Percentiles rank a stretch among this genome's conserved stretches.
These are phyloP conservation scores for Oreochromis spilurus DNA, from an alignment of 2,113 vertebrate species.

Conservation along the genomic window DNA sequence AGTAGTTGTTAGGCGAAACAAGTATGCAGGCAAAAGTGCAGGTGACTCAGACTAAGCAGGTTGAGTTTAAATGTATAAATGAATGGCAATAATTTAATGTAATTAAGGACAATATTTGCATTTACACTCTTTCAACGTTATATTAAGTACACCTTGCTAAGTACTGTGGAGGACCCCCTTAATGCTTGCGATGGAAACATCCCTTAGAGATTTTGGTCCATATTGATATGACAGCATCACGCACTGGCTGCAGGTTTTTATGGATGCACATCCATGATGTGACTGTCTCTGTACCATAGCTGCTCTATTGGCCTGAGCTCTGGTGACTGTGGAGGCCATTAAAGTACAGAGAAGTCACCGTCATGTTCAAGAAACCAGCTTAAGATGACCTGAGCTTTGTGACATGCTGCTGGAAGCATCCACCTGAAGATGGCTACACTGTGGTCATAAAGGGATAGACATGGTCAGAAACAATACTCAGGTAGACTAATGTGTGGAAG, in stretches of 20 bases:
- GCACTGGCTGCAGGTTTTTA: neutral
- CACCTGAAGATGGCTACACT: neutral
- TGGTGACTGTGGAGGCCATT: neutral
- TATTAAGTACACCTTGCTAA: neutral
- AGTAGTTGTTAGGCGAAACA: neutral
- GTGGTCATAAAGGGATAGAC: neutral
- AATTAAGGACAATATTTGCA: neutral
- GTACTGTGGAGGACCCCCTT: neutral
- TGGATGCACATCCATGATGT: neutral
- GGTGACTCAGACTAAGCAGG: neutral
- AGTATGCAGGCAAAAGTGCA: neutral
- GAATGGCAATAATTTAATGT: neutral
- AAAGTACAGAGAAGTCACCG: neutral
- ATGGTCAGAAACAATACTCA: neutral
- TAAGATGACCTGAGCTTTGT: neutral
- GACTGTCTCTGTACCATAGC: neutral
- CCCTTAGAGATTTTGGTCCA: neutral
- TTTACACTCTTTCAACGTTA: neutral
- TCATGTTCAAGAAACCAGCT: neutral
- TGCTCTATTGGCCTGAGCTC: neutral
- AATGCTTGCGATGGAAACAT: neutral
- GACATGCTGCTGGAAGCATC: too few species aligned
- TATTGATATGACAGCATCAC: neutral
- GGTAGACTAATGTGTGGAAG: neutral
- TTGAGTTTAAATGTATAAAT: neutral